Percentiles rank a stretch among this genome's conserved stretches.
Conservation (phyloP, 2,888 invertebrate genomes). For the Catocala fraxini region DNA sequence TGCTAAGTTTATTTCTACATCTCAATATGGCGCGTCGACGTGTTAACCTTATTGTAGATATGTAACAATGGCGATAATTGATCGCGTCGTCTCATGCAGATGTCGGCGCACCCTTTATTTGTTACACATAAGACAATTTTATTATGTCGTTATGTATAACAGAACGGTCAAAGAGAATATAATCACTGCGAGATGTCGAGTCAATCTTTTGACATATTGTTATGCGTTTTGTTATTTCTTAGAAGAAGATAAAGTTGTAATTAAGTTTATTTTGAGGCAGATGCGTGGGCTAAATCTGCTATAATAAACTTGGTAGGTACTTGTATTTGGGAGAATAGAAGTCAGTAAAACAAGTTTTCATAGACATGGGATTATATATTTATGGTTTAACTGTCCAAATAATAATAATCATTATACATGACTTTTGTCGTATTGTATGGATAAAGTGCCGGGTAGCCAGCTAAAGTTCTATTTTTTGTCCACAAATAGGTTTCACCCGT, state of each 20-base stretch:
- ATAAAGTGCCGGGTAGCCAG: too few species aligned
- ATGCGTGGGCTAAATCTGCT: not conserved
- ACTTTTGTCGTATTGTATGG: too few species aligned
- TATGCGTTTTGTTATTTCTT: conserved; percentile 27
- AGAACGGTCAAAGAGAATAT: conserved; percentile 56
- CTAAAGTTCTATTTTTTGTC: too few species aligned
- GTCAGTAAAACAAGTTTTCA: too few species aligned
- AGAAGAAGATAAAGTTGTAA: conserved; percentile 29
- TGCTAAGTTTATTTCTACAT: conserved; percentile 45
- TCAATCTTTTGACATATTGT: conserved; percentile 71
- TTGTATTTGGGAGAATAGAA: too few species aligned
- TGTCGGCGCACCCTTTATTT: conserved; percentile 71
- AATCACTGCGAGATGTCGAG: conserved; percentile 28
- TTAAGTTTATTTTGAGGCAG: conserved; percentile 26
- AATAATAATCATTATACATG: too few species aligned
- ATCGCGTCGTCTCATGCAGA: conserved; percentile 79
- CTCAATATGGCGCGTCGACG: conserved; percentile 74
- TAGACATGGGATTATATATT: too few species aligned
- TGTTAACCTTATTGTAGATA: conserved; percentile 72
- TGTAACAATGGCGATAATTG: conserved; percentile 82
- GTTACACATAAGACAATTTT: conserved; percentile 58
- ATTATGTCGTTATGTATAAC: conserved; percentile 71
- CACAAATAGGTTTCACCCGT: too few species aligned
- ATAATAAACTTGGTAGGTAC: too few species aligned
- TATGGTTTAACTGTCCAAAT: too few species aligned